A percentile compares a stretch with the other conserved stretches of the same genome.
Conservation (phyloP, 2,113 vertebrate genomes). For the Piaya cayana region DNA sequence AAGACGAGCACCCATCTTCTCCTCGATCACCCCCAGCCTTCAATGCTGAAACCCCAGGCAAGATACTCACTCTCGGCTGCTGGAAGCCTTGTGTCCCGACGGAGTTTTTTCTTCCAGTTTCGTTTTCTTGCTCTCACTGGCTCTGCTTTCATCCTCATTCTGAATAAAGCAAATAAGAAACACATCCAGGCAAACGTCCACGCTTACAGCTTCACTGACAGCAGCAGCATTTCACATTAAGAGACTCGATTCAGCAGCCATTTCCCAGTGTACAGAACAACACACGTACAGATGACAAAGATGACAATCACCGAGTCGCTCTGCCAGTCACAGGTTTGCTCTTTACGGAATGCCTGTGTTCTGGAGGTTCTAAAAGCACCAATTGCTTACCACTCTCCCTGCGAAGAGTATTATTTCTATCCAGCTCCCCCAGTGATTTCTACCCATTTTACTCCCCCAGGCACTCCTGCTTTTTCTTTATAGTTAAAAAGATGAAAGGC, state of each 20-base stretch:
- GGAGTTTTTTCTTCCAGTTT: constrained; percentile 90
- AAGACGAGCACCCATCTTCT: background rate
- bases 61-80: constrained; percentile 90
- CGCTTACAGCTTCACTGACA: background rate
- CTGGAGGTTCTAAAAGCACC: background rate
- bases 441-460: background rate
- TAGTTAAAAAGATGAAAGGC: background rate
- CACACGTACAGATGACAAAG: background rate
- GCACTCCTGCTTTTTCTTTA: background rate
- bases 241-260: background rate
- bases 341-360: background rate
- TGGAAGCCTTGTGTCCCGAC: constrained; percentile 87
- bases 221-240: background rate
- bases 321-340: background rate
- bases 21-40: background rate
- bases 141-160: constrained; percentile 89
- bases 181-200: background rate
- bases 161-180: constrained; percentile 69
- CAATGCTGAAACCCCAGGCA: background rate
- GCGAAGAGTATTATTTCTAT: background rate
- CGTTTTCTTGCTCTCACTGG: constrained; percentile 89
- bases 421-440: background rate
- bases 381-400: background rate
- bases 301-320: background rate
- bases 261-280: background rate